Conservation (phyloP, 2,888 invertebrate genomes). For the Biston betularia region DNA sequence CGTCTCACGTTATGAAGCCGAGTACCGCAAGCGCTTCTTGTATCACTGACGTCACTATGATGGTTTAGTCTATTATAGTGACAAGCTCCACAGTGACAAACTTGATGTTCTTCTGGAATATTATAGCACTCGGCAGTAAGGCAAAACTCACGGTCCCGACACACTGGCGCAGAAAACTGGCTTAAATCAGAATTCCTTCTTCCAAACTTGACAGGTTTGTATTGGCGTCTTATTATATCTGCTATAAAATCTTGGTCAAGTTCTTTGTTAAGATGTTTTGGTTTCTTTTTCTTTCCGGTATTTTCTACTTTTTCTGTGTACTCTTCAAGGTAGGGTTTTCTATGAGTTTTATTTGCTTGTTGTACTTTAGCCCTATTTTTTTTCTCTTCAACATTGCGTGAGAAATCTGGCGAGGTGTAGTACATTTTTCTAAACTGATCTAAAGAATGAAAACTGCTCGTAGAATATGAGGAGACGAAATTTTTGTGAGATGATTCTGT, state of each 20-base stretch:
- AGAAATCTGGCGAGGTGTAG: constrained; percentile 39
- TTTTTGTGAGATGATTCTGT: constrained; percentile 55
- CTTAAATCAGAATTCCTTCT: constrained; percentile 67
- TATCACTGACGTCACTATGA: constrained; percentile 57
- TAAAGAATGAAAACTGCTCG: constrained; percentile 64
- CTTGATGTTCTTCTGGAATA: constrained; percentile 57
- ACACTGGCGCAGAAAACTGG: constrained; percentile 75
- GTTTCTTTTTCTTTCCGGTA: constrained; percentile 45
- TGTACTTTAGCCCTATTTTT: constrained; percentile 45
- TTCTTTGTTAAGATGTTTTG: constrained; percentile 47
- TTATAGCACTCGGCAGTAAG: constrained; percentile 50
- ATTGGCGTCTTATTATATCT: constrained; percentile 74
- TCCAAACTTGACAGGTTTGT: constrained; percentile 71
- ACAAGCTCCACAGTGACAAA: constrained; percentile 59
- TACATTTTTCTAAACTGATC: constrained; percentile 47
- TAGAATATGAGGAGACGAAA: constrained; percentile 52
- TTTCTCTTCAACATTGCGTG: constrained; percentile 43
- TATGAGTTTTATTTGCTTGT: constrained; percentile 46
- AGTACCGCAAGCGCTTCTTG: constrained; percentile 72
- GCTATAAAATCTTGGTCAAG: constrained; percentile 72
- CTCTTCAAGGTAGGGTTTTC: constrained; percentile 44
- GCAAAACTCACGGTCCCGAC: constrained; percentile 70
- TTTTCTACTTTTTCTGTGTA: constrained; percentile 43
- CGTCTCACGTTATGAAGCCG: constrained; percentile 66
- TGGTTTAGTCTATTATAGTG: constrained; percentile 13